Percentiles rank a stretch among this genome's conserved stretches.
Conservation (phyloP, 2,113 vertebrate genomes). For the Struthio camelus region DNA sequence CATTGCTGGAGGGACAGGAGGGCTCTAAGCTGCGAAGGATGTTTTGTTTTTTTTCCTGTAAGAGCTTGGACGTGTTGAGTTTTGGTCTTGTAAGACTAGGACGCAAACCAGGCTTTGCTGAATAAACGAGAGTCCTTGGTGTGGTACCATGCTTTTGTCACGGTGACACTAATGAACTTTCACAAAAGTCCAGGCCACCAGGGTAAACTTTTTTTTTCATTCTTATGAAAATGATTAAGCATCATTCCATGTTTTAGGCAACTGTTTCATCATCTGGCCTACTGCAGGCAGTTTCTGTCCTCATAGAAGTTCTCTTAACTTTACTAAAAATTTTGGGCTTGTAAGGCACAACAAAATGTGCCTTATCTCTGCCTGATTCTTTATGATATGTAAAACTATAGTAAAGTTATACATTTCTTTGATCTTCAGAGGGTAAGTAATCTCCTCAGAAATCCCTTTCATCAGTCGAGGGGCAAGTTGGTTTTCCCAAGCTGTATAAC, state of each 20-base stretch:
- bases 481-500: not conserved
- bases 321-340: not conserved
- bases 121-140: not conserved
- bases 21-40: fast-evolving
- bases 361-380: not conserved
- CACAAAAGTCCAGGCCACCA: not conserved
- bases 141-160: not conserved
- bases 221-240: not conserved
- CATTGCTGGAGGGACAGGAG: not conserved
- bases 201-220: not conserved
- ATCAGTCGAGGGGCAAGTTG: not conserved
- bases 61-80: not conserved
- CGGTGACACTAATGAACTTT: not conserved
- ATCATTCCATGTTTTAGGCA: not conserved
- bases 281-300: not conserved
- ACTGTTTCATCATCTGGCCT: not conserved
- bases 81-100: not conserved
- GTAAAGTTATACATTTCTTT: not conserved
- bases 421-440: not conserved
- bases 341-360: not conserved
- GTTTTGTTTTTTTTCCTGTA: not conserved
- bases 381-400: not conserved
- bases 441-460: not conserved
- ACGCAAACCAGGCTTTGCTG: not conserved
- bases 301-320: fast-evolving